Conservation (phyloP, 2,888 invertebrate genomes). For the Drosophila kanekoi region DNA sequence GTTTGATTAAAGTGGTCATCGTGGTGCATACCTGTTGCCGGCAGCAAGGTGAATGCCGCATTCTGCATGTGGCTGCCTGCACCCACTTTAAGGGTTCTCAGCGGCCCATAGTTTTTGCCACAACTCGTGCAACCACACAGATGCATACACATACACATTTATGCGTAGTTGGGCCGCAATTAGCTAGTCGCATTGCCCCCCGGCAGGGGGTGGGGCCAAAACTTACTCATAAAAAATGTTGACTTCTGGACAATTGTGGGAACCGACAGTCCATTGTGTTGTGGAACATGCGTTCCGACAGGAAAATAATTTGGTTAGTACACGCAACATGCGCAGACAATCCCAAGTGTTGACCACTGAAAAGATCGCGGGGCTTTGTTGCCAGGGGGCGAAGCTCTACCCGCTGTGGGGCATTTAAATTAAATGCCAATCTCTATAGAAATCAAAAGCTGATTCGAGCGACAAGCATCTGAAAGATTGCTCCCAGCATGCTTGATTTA, state of each 20-base stretch:
- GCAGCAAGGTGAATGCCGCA: neutral
- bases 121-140: constrained; percentile 12
- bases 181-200: constrained; percentile 31
- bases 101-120: constrained; percentile 22
- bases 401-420: constrained; percentile 60
- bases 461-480: constrained; percentile 48
- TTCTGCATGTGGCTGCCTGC: constrained; percentile 3
- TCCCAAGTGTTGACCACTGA: constrained; percentile 16
- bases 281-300: constrained; percentile 40
- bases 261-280: constrained; percentile 48
- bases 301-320: constrained; percentile 44
- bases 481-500: constrained; percentile 68
- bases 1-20: constrained; percentile 50
- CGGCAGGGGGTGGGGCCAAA: constrained; percentile 17
- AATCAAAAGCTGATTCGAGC: constrained; percentile 41
- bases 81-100: constrained; percentile 18
- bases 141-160: neutral
- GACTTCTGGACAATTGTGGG: constrained; percentile 45
- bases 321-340: constrained; percentile 31
- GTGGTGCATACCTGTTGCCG: constrained; percentile 26
- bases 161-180: constrained; percentile 56
- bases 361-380: neutral
- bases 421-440: constrained; percentile 62
- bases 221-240: neutral
- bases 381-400: neutral